Percentiles rank a stretch among this genome's conserved stretches.
Conservation (phyloP, 92 coral and sea anemone species). For the Parazoanthus atlanticus region DNA sequence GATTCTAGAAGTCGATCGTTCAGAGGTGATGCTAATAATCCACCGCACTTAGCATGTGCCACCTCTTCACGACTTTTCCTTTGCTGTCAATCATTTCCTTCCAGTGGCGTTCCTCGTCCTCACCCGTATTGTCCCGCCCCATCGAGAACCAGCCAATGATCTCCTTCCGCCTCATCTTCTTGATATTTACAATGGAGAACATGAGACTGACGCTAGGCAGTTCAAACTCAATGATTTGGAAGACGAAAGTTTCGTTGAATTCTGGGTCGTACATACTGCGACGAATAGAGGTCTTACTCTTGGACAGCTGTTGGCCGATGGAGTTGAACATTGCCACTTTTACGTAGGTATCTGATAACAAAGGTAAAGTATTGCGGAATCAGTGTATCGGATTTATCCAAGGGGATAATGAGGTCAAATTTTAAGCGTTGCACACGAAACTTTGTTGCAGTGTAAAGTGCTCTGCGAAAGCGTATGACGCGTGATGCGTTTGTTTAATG, state of each 20-base stretch:
- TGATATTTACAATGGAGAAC: constrained; percentile 97
- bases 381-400: not conserved
- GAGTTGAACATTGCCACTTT: constrained; percentile 99
- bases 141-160: constrained; percentile 99
- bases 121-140: constrained; percentile 98
- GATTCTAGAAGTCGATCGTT: not conserved
- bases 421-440: no score
- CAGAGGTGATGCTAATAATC: constrained; percentile 57
- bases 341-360: constrained; percentile 89
- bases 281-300: constrained; percentile 98
- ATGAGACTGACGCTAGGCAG: constrained; percentile 98
- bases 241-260: constrained; percentile 97
- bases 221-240: constrained; percentile 99
- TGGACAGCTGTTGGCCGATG: constrained; percentile 97
- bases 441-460: not conserved
- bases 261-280: constrained; percentile 99
- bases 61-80: constrained; percentile 88
- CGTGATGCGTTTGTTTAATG: not conserved
- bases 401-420: not conserved
- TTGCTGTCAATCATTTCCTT: constrained; percentile 91
- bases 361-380: not conserved
- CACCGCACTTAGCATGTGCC: constrained; percentile 98
- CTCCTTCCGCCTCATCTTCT: constrained; percentile 97
- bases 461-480: not conserved
- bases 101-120: constrained; percentile 98